Base-by-base conservation (phyloP, 1,140 invertebrate genomes). In the Aporrectodea caliginosa region DNA sequence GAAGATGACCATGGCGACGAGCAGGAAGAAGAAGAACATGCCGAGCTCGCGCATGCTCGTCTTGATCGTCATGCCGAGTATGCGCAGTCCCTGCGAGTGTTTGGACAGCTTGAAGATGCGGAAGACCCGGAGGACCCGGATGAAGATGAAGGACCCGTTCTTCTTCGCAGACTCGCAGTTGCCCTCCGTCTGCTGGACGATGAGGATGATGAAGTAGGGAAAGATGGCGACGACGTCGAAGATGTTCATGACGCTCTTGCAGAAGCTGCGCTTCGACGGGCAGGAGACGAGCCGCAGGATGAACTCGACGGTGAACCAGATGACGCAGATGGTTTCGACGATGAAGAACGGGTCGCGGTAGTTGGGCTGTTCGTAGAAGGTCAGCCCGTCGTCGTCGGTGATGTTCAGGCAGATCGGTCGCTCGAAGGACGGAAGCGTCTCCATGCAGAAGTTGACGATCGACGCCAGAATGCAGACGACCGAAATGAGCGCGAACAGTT, bases 131-230 rank as follows among this genome's bases (percentile, higher is more conserved):
- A 88, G 81, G 0, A 87, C 84, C 71, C 87, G 81, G n/a, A 88
- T 81, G 80, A 88, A 86, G 22, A 87, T 78, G 1, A 84, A 83
- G 0, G 86, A 87, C 68, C 83, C 83, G 29, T 84, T 84, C 16
- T 87, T 86, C 79, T 86, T 89, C 32, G 82, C 80, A 2, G 78
- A 77, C 73, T 81, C 78, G 76, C 84, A 84, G 12, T 71, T 30
- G 6, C 75, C 81, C 22, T 77, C 79, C 16, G 71, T 34, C n/a
- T 80, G 78, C 68, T 88, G 83, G 58, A 88, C 88, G n/a, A 85
- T 95, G 90, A 99, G 91, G 84, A 97, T 99, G 89, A 99, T 95
- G 92, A 99, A 99, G 90, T 99, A 99, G 83, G 98, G 98, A 91
- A 98, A 96, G 91, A 99, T 99, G 87, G 98, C 96, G 90, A 88